These are phyloP conservation scores for Himalopsyche anomala DNA, from an alignment of 2,888 invertebrate genomes.

Conservation along the genomic window DNA sequence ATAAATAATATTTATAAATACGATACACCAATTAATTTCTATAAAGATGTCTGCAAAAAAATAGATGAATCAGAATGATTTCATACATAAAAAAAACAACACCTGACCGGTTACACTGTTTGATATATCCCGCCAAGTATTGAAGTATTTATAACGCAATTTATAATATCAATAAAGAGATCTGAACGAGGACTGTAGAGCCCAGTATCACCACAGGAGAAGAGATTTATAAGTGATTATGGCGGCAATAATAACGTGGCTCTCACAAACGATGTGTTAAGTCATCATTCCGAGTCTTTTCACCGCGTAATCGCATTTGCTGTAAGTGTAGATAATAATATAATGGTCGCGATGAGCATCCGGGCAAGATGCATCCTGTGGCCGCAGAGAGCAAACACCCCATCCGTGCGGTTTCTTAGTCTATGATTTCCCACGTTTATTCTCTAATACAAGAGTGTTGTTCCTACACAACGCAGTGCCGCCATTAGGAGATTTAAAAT, in stretches of 20 bases:
- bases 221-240: not conserved
- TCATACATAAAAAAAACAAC: not conserved
- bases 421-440: slow-evolving; percentile 3
- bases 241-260: not conserved
- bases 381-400: slow-evolving; percentile 22
- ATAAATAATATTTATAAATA: no score
- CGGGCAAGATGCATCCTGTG: slow-evolving; percentile 23
- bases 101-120: not conserved
- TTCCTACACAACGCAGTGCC: not conserved
- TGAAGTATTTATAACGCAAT: not conserved
- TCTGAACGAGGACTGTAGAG: not conserved
- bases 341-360: slow-evolving; percentile 9
- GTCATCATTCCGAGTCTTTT: not conserved
- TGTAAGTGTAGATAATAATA: slow-evolving; percentile 15
- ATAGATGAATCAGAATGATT: not conserved
- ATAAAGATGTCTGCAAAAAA: not conserved
- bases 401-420: not conserved
- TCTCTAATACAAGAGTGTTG: not conserved
- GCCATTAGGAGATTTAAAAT: not conserved
- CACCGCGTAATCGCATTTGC: not conserved
- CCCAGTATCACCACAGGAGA: not conserved
- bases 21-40: not conserved
- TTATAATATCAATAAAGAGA: slow-evolving; percentile 1
- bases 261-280: slow-evolving; percentile 14
- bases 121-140: not conserved